Conservation (phyloP, 2,888 invertebrate genomes). For the Bombyx huttoni region DNA sequence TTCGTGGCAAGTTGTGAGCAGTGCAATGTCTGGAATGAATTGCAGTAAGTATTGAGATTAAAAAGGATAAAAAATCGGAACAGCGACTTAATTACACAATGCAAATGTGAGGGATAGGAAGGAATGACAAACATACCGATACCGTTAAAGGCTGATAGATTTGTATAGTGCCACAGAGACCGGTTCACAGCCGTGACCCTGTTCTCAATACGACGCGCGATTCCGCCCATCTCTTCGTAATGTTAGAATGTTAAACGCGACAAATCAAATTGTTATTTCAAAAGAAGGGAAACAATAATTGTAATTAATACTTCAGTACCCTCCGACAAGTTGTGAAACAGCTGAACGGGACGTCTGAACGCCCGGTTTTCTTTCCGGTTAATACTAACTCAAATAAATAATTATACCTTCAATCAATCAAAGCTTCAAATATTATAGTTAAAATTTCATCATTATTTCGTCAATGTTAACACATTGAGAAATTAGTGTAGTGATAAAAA, state of each 20-base stretch:
- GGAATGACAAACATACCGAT: constrained; percentile 12
- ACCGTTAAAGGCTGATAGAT: constrained; percentile 38
- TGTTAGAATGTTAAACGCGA: constrained; percentile 42
- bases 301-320: not conserved
- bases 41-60: constrained; percentile 70
- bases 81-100: not conserved
- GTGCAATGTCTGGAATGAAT: constrained; percentile 47
- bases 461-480: too few species aligned
- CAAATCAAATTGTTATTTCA: not conserved
- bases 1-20: constrained; percentile 57
- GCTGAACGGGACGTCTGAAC: constrained; percentile 15
- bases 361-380: too few species aligned
- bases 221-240: constrained; percentile 37
- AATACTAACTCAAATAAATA: too few species aligned
- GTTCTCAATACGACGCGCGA: constrained; percentile 45
- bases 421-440: too few species aligned
- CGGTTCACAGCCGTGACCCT: constrained; percentile 63
- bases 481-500: too few species aligned
- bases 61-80: not conserved
- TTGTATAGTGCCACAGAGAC: constrained; percentile 40
- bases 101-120: constrained; percentile 14
- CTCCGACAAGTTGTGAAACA: constrained; percentile 16
- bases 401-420: too few species aligned
- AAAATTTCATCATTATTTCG: too few species aligned
- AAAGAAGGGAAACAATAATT: not conserved